Evolutionary conservation across 2,797 vertebrate species (phyloP).

Genomic region (Molossus molossus): DNA sequence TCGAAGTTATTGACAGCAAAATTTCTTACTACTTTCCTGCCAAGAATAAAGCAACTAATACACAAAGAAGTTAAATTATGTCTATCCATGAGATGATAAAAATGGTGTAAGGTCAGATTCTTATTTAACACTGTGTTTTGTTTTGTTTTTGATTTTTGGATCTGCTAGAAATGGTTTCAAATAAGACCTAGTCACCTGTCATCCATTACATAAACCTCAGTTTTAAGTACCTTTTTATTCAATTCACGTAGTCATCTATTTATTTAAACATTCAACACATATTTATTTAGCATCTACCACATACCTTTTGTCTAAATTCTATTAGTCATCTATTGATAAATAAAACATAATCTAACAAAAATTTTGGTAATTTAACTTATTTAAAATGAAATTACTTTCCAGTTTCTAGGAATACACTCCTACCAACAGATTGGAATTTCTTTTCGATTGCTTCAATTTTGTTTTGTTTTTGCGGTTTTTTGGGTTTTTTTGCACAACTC

Average conservation of each 20-base stretch:
- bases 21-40: background rate
- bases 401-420: background rate
- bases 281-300: background rate
- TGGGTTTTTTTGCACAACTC: background rate
- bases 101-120: background rate
- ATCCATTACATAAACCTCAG: background rate
- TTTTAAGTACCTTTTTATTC: background rate
- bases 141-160: background rate
- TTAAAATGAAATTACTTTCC: conserved; percentile 29
- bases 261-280: conserved; percentile 33
- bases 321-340: background rate
- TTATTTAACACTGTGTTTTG: background rate
- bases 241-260: background rate
- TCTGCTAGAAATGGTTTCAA: background rate
- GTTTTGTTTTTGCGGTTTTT: no score
- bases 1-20: background rate
- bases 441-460: background rate
- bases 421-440: background rate
- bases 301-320: background rate
- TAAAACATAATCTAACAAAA: conserved; percentile 33
- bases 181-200: background rate
- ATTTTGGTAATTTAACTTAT: background rate
- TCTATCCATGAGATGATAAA: background rate
- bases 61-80: background rate
- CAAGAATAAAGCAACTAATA: conserved; percentile 18